Evolutionary conservation across 1,140 invertebrate species (phyloP), one percentile per base, ranked within the genome.

Genomic region (Hycleus phaleratus): DNA sequence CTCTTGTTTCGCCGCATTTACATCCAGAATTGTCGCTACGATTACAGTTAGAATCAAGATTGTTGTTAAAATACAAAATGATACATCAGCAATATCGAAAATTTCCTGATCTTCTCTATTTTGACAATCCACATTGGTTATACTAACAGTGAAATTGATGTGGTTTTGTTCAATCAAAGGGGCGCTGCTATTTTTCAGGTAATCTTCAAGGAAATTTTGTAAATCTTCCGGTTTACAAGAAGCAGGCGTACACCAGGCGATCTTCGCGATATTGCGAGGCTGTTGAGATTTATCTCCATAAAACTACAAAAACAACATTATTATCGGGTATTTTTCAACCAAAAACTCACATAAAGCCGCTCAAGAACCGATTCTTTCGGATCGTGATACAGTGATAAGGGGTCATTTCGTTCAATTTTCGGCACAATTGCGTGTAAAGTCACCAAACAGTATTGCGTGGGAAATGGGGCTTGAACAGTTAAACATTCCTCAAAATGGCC

Each of bases 401-500:
- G 65, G 45, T 76, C 77, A 57, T 46, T 10, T 24, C 26, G 61
- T 67, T 56, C 73, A 73, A 45, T 74, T 67, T 32, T 12, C 58
- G 71, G 68, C 64, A 74, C 56, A 70, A 73, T 43, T 68, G 68
- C 44, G 56, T 66, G 53, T 9, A 81, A 69, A 6, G 77, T 74
- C 3, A 76, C 77, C 10, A 82, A 64, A 66, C 81, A 83, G 65
- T 82, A 82, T 67, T 81, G 77, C 0, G 77, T 76, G 38, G 69
- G 67, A 38, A 81, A 73, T 1, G 77, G 77, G 1, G 71, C 70
- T 38, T 78, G 71, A 1, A 72, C 72, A 10, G 71, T 62, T 12
- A 83, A 63, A 49, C 82, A 84, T 64, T 85, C 79, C 58, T 85
- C 82, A 60, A 80, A 84, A 68, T 84, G 80, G 1, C 82, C 82